Base-by-base conservation (phyloP, 2,797 vertebrate genomes). In the Apodemus agrarius region DNA sequence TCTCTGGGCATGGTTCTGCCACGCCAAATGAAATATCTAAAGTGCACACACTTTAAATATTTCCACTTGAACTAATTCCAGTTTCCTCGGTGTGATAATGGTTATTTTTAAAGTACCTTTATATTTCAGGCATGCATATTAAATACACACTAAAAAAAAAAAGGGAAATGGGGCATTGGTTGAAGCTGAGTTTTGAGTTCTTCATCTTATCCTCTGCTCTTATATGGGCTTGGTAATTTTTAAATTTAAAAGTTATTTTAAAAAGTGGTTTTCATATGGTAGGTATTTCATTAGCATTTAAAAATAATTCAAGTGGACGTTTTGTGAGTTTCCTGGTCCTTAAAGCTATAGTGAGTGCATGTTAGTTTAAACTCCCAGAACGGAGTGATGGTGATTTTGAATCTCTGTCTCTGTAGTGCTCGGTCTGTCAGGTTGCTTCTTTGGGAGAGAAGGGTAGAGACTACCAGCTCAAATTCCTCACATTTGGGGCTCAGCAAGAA, bases 11-110 rank as follows among this genome's bases (percentile, higher is more conserved):
- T 12, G 69, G 75, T 69, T 84, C 59, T 9, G 90, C 52, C 9
- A 24, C n/a, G 91, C 80, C 93, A 95, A 89, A 93, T 74, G 75
- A 96, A 91, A 72, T 86, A 34, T 57, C 40, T 31, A 29, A 89
- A 82, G 81, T 75, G 49, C 96, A 91, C 17, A 86, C 69, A 95
- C 34, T 93, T 93, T 87, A 95, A 83, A 74, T 86, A 85, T 89
- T 91, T 94, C 63, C 89, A 83, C 65, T 75, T 85, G 81, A 88
- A 96, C 93, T 91, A 49, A 95, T 92, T 90, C 94, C 90, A 26
- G 61, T 46, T 17, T 85, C 93, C 90, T 81, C 80, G 26, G 12
- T 76, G 63, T 82, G n/a, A 82, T 81, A 69, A 89, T 78, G 61
- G n/a, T 85, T 92, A 75, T 88, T 97, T 96, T 96, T 34, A 91